phyloP scores from a whole-genome alignment of 2,797 vertebrate genomes.

The Chelon auratus region DNA sequence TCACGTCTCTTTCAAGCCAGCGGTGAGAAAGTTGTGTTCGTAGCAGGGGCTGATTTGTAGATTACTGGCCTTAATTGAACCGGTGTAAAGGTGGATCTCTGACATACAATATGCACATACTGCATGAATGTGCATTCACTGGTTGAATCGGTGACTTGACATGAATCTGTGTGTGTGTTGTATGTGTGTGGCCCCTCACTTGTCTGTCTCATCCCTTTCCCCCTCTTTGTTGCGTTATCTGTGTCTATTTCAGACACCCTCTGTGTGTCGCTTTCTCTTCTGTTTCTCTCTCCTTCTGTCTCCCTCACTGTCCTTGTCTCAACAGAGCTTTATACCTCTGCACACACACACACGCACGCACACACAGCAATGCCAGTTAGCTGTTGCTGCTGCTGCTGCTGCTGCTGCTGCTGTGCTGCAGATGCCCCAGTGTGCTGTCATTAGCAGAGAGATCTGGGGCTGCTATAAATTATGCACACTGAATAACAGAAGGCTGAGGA shows the following conservation, averaged over 20 bases:
- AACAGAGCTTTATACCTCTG: slow-evolving; percentile 62
- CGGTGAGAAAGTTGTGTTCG: slow-evolving; percentile 1
- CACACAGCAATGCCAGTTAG: slow-evolving; percentile 42
- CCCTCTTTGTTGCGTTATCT: slow-evolving; percentile 75
- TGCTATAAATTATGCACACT: slow-evolving; percentile 85
- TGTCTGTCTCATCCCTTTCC: slow-evolving; percentile 65
- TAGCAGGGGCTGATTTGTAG: slow-evolving; percentile 1
- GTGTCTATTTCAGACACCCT: slow-evolving; percentile 77
- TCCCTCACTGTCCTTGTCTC: slow-evolving; percentile 72
- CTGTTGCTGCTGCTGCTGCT: slow-evolving; percentile 77
- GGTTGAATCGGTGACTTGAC: slow-evolving; percentile 46
- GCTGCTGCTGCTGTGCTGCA: slow-evolving; percentile 80
- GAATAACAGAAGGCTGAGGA: slow-evolving; percentile 82
- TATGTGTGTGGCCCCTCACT: slow-evolving; percentile 40
- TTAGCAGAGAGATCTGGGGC: slow-evolving; percentile 84
- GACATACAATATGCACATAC: slow-evolving; percentile 8
- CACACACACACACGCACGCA: slow-evolving; percentile 41
- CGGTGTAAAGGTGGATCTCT: slow-evolving; percentile 8
- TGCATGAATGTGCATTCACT: slow-evolving; percentile 23
- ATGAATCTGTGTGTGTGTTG: slow-evolving; percentile 10
- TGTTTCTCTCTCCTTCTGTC: slow-evolving; percentile 58
- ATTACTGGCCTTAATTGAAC: slow-evolving; percentile 18
- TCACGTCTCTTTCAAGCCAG: slow-evolving; percentile 13
- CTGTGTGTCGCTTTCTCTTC: slow-evolving; percentile 65
- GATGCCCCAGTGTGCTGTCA: slow-evolving; percentile 82